Evolutionary conservation across 2,888 invertebrate species (phyloP).

Genomic region (Lepidocyrtoides sp.): DNA sequence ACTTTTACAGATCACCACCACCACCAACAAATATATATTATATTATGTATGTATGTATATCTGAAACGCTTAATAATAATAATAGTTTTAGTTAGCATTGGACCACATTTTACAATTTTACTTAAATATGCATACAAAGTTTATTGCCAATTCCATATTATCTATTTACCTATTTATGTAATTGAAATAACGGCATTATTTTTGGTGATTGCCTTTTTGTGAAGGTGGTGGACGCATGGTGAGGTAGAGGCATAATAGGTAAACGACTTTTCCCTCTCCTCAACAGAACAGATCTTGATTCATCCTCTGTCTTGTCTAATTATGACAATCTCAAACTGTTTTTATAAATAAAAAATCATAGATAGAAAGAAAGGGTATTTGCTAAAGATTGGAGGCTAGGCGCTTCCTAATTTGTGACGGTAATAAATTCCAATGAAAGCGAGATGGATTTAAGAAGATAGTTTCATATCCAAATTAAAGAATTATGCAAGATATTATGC

Average conservation of each 20-base stretch:
- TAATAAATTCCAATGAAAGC: conserved; percentile 46
- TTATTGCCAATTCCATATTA: conserved; percentile 8
- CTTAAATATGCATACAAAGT: conserved; percentile 57
- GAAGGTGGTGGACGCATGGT: conserved; percentile 21
- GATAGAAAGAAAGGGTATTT: conserved; percentile 40
- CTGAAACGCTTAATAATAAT: not conserved
- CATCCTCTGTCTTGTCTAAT: conserved; percentile 44
- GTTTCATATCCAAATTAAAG: conserved; percentile 60
- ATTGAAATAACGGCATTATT: not conserved
- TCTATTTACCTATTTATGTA: not conserved
- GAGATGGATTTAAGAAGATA: conserved; percentile 57
- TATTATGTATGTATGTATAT: not conserved
- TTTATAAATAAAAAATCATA: not conserved
- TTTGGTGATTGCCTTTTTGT: conserved; percentile 1
- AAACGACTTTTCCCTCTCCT: conserved; percentile 44
- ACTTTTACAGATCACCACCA: conserved; percentile 35
- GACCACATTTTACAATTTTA: conserved; percentile 33
- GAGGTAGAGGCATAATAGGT: conserved; percentile 25
- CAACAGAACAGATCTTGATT: conserved; percentile 2
- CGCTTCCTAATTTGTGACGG: conserved; percentile 55
- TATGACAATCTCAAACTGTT: conserved; percentile 54
- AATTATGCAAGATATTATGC: conserved; percentile 53
- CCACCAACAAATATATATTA: conserved; percentile 8
- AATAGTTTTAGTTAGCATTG: conserved; percentile 57
- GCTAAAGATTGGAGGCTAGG: too few relatives aligned